Conservation (phyloP, 2,888 invertebrate genomes). For the Serripes groenlandicus region DNA sequence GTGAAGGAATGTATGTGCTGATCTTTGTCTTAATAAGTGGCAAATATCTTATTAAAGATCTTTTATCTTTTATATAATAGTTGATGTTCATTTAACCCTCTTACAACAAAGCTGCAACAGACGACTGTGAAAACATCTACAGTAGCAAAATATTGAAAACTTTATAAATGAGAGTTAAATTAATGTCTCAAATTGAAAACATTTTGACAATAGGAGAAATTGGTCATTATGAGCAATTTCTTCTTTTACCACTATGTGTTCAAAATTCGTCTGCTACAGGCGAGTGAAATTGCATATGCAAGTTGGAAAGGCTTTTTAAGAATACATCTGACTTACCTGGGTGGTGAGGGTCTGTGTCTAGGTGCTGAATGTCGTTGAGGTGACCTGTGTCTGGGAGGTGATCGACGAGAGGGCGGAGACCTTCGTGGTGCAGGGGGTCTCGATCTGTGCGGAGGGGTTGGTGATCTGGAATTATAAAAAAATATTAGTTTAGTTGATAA, state of each 20-base stretch:
- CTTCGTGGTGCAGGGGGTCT: conserved; percentile 49
- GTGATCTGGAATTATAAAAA: conserved; percentile 46
- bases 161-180: too few species aligned
- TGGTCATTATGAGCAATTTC: not conserved
- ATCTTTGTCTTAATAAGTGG: too few species aligned
- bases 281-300: not conserved
- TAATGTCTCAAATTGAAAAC: too few species aligned
- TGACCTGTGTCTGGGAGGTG: conserved; percentile 52
- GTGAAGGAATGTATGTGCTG: too few species aligned
- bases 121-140: too few species aligned
- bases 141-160: too few species aligned
- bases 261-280: not conserved
- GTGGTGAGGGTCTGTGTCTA: conserved; percentile 34
- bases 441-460: conserved; percentile 62
- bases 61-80: too few species aligned
- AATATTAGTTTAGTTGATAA: too few species aligned
- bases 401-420: conserved; percentile 50
- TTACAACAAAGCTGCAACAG: too few species aligned
- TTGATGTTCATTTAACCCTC: too few species aligned
- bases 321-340: conserved; percentile 33
- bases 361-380: conserved; percentile 46
- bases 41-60: too few species aligned
- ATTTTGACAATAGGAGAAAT: not conserved
- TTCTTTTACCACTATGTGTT: not conserved
- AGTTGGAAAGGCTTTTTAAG: too few species aligned